Evolutionary conservation across 2,797 vertebrate species (phyloP).

Genomic region (Mormyrops boulengeri): DNA sequence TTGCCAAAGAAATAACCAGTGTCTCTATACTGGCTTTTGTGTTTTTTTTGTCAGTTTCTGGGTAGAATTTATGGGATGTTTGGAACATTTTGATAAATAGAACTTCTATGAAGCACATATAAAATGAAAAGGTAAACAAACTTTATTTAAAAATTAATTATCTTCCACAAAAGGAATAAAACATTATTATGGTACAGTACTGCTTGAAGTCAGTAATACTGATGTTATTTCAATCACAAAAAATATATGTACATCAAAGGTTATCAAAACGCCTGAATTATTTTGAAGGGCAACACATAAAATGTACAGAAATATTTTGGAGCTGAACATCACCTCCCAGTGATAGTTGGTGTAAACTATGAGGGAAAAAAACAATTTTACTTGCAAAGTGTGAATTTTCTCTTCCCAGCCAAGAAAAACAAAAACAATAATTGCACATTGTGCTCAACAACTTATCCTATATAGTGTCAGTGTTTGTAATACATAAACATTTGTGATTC

Average conservation of each 20-base stretch:
- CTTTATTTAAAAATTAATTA: conserved; percentile 8
- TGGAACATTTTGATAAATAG: neutral
- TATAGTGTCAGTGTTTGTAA: neutral
- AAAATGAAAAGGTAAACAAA: neutral
- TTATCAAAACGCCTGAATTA: neutral
- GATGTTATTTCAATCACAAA: neutral
- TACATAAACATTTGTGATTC: neutral
- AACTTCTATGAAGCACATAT: neutral
- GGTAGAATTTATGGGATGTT: neutral
- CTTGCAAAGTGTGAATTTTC: neutral
- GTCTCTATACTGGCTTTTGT: neutral
- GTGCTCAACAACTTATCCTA: neutral
- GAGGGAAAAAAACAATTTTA: neutral
- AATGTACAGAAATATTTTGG: neutral
- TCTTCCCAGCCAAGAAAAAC: neutral
- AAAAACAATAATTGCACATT: neutral
- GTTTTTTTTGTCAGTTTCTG: neutral
- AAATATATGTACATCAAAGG: neutral
- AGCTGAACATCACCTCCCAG: neutral
- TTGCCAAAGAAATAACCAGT: neutral
- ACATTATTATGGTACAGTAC: neutral
- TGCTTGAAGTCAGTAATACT: conserved; percentile 1
- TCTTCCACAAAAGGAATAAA: neutral
- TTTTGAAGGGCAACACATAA: neutral
- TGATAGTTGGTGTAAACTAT: neutral